Evolutionary conservation across 2,888 invertebrate species (phyloP).

Genomic region (Hydroisotoma schaefferi): DNA sequence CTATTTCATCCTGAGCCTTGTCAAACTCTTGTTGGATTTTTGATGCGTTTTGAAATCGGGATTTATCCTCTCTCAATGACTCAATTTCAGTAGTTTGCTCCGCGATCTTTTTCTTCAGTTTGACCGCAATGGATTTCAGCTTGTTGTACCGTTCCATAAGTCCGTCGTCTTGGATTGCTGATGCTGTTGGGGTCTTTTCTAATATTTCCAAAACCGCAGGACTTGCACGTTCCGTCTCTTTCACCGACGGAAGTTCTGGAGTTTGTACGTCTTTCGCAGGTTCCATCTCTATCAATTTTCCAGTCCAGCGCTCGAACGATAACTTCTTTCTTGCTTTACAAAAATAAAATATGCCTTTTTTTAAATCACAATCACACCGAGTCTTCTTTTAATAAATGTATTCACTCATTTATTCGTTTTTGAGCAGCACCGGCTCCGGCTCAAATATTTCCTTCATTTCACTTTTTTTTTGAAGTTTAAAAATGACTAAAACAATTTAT

Average conservation of each 20-base stretch:
- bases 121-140: slow-evolving; percentile 42
- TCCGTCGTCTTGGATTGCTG: slow-evolving; percentile 16
- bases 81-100: slow-evolving; percentile 44
- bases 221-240: not conserved
- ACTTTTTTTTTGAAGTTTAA: too few relatives aligned
- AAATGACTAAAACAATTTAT: too few relatives aligned
- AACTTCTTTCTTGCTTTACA: too few relatives aligned
- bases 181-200: slow-evolving; percentile 4
- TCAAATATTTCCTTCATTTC: too few relatives aligned
- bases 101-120: slow-evolving; percentile 39
- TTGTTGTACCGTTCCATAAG: slow-evolving; percentile 44
- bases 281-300: too few relatives aligned
- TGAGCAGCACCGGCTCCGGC: too few relatives aligned
- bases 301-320: too few relatives aligned
- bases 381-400: too few relatives aligned
- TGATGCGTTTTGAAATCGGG: slow-evolving; percentile 40
- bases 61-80: slow-evolving; percentile 34
- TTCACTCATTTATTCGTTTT: too few relatives aligned
- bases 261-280: not conserved
- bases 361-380: too few relatives aligned
- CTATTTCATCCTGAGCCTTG: slow-evolving; percentile 47
- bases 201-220: slow-evolving; percentile 1
- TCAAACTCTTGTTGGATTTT: slow-evolving; percentile 47
- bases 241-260: not conserved
- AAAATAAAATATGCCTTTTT: too few relatives aligned